Evolutionary conservation across 2,113 vertebrate species (phyloP).

Genomic region (Datnioides undecimradiatus): DNA sequence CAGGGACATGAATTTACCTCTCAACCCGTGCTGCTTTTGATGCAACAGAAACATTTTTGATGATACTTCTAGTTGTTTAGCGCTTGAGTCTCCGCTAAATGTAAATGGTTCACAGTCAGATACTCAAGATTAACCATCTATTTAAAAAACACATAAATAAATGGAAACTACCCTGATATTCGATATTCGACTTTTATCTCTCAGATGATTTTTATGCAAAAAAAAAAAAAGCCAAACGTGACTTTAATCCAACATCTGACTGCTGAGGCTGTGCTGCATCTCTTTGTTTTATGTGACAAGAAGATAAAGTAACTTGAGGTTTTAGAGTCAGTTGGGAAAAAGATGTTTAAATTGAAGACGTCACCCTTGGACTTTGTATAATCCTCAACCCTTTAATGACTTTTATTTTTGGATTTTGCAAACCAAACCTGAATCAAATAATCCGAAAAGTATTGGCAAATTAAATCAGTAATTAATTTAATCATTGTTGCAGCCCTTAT

Average conservation of each 20-base stretch:
- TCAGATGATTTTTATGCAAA: not conserved
- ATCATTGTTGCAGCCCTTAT: not conserved
- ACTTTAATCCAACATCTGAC: not conserved
- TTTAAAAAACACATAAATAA: not conserved
- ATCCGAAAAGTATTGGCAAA: not conserved
- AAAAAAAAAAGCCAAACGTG: not conserved
- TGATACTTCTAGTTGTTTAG: not conserved
- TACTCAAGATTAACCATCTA: not conserved
- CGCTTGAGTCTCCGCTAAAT: not conserved
- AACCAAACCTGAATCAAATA: not conserved
- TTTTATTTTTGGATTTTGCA: too few relatives aligned
- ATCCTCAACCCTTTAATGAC: not conserved
- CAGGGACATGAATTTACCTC: too few relatives aligned
- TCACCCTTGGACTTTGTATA: not conserved
- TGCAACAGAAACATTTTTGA: not conserved
- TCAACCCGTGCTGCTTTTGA: too few relatives aligned
- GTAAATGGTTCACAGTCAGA: not conserved
- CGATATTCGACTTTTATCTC: not conserved
- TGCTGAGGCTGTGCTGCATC: not conserved
- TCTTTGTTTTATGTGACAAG: not conserved
- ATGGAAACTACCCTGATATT: not conserved
- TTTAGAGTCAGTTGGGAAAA: not conserved
- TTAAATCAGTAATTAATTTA: not conserved
- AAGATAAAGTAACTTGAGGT: not conserved
- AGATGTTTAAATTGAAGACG: not conserved